Conservation (phyloP, 1,140 invertebrate species). For the Meloidogyne floridensis region DNA sequence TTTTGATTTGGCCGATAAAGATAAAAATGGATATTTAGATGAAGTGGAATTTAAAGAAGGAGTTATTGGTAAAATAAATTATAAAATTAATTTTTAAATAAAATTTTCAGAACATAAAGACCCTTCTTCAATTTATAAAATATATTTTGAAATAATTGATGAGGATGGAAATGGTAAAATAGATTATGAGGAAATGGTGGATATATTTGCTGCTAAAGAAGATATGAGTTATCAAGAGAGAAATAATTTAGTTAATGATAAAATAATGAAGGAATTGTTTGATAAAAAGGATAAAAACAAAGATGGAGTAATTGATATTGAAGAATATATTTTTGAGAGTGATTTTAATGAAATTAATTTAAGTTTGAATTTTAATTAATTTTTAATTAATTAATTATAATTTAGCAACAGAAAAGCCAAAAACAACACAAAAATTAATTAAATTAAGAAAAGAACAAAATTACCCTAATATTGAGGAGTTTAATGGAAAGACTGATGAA, state of each 20-base stretch:
- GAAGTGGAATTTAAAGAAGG: neutral
- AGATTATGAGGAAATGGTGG: neutral
- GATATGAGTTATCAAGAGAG: slow-evolving; percentile 2
- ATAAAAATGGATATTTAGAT: slow-evolving; percentile 1
- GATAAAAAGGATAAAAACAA: neutral
- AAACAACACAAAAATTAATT: neutral
- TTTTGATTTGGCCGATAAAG: slow-evolving; percentile 4
- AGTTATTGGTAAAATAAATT: neutral
- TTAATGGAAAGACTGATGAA: no score
- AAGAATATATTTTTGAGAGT: neutral
- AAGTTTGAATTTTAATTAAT: neutral
- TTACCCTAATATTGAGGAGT: neutral
- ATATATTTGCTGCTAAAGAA: neutral
- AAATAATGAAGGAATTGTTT: neutral
- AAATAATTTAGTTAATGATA: neutral
- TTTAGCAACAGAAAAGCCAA: neutral
- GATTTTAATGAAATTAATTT: neutral
- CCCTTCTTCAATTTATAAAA: neutral
- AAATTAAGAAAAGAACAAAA: neutral
- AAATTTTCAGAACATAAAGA: neutral
- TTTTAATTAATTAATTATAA: neutral
- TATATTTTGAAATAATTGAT: neutral
- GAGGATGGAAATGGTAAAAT: neutral
- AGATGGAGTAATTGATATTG: neutral
- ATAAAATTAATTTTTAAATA: neutral